Percentiles rank a stretch among this genome's conserved stretches.
Conservation (phyloP, 1,140 invertebrate genomes). For the Drosophila albomicans region DNA sequence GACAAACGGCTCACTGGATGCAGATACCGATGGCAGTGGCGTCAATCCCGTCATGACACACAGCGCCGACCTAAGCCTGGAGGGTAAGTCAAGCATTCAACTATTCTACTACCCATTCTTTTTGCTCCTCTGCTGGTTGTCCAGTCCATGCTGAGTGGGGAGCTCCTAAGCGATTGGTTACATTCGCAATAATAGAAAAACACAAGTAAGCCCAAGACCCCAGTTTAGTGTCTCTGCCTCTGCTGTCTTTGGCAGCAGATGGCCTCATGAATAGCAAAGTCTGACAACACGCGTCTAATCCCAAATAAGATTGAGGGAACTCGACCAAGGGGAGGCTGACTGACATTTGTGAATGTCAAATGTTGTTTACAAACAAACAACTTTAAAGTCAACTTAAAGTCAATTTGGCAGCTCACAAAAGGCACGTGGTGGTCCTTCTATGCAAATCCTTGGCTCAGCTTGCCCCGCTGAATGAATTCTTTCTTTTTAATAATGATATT, state of each 20-base stretch:
- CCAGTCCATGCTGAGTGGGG: neutral
- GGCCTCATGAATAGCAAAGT: slow-evolving; percentile 13
- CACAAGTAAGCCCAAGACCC: slow-evolving; percentile 11
- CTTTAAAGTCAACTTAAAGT: slow-evolving; percentile 41
- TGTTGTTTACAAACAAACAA: slow-evolving; percentile 48
- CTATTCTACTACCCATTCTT: neutral
- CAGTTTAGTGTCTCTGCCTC: neutral
- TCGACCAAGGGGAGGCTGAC: slow-evolving; percentile 11
- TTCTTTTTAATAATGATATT: slow-evolving; percentile 30
- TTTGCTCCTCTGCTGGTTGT: neutral
- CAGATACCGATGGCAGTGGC: slow-evolving; percentile 52
- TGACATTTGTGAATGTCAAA: slow-evolving; percentile 46
- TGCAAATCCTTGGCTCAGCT: slow-evolving; percentile 32
- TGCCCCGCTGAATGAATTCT: slow-evolving; percentile 4
- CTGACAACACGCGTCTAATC: slow-evolving; percentile 33
- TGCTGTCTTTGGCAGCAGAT: neutral
- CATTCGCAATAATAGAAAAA: slow-evolving; percentile 24
- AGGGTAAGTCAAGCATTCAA: slow-evolving; percentile 61
- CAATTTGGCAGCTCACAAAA: slow-evolving; percentile 14
- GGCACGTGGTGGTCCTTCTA: neutral
- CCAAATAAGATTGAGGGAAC: slow-evolving; percentile 10
- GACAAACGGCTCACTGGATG: slow-evolving; percentile 62
- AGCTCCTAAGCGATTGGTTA: slow-evolving; percentile 8
- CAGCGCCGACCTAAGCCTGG: slow-evolving; percentile 73
- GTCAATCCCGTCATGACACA: slow-evolving; percentile 82